Evolutionary conservation across 2,113 vertebrate genomes (phyloP).

Genomic region (Deroptyus accipitrinus): DNA sequence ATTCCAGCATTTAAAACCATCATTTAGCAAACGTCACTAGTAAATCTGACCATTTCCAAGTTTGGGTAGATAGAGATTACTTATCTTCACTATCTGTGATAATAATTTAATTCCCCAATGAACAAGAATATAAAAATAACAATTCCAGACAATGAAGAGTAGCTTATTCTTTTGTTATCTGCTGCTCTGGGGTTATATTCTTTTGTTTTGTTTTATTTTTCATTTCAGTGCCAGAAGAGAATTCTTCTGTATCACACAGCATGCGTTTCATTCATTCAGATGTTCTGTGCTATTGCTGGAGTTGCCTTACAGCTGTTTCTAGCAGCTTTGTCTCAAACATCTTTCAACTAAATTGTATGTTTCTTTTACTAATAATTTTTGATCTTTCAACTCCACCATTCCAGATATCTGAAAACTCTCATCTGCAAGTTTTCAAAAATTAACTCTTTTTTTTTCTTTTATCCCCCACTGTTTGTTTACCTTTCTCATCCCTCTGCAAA

Average conservation of each 20-base stretch:
- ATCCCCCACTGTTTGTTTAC: fast-evolving
- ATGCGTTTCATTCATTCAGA: not conserved
- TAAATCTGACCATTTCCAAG: not conserved
- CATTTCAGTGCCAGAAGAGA: not conserved
- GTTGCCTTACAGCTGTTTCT: not conserved
- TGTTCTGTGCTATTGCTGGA: not conserved
- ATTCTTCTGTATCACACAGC: not conserved
- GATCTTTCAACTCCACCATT: not conserved
- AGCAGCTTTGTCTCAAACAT: not conserved
- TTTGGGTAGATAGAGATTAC: not conserved
- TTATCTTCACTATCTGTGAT: not conserved
- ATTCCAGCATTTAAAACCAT: not conserved
- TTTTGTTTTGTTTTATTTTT: not conserved
- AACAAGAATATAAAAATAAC: not conserved
- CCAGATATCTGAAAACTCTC: not conserved
- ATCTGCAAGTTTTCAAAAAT: not conserved
- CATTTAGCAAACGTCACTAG: not conserved
- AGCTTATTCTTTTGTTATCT: not conserved
- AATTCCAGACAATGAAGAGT: not conserved
- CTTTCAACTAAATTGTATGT: not conserved
- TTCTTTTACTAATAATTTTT: not conserved
- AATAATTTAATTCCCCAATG: not conserved
- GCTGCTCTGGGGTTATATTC: not conserved
- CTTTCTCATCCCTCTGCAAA: not conserved
- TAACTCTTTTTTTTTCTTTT: not conserved